Percentiles rank a stretch among this genome's conserved stretches.
Conservation (phyloP, 37 sponge, comb jelly and placozoan genomes). For the Hormiphora californensis region DNA sequence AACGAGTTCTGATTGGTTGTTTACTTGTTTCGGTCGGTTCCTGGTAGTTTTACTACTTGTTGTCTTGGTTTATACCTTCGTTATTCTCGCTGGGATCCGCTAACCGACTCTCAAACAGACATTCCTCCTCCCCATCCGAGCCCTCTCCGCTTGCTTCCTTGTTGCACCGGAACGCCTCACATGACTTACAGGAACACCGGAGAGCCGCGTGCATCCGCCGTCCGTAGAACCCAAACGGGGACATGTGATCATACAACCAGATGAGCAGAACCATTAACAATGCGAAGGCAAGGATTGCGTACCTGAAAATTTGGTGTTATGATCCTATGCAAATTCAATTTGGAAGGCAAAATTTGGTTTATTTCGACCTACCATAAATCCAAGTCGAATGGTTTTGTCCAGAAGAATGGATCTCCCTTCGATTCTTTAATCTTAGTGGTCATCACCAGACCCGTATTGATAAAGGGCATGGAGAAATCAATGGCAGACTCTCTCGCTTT, state of each 20-base stretch:
- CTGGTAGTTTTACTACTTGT: too few relatives aligned
- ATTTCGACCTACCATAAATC: conserved; percentile 10
- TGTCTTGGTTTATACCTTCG: conserved; percentile 30
- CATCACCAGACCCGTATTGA: conserved; percentile 46
- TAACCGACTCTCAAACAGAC: conserved; percentile 29
- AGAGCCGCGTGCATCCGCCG: conserved; percentile 53
- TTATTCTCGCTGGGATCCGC: conserved; percentile 44
- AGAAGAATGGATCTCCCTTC: conserved; percentile 49
- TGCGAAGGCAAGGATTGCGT: conserved; percentile 51
- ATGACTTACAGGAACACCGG: conserved; percentile 45
- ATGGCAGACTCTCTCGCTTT: conserved; percentile 27
- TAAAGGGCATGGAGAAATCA: conserved; percentile 51
- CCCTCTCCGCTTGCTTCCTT: conserved; percentile 1
- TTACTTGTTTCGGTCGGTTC: too few relatives aligned
- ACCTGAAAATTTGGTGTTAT: not conserved
- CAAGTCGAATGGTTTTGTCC: conserved; percentile 43
- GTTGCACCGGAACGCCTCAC: conserved; percentile 51
- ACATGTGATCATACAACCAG: conserved; percentile 52
- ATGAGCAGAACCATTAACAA: conserved; percentile 41
- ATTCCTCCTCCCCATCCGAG: conserved; percentile 26
- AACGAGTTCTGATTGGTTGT: too few relatives aligned
- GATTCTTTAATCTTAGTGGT: conserved; percentile 36
- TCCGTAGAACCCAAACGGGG: conserved; percentile 51
- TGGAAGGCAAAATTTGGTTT: not conserved
- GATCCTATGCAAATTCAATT: not conserved